Evolutionary conservation across 2,888 invertebrate genomes (phyloP).

Genomic region (Pegoplata infirma): DNA sequence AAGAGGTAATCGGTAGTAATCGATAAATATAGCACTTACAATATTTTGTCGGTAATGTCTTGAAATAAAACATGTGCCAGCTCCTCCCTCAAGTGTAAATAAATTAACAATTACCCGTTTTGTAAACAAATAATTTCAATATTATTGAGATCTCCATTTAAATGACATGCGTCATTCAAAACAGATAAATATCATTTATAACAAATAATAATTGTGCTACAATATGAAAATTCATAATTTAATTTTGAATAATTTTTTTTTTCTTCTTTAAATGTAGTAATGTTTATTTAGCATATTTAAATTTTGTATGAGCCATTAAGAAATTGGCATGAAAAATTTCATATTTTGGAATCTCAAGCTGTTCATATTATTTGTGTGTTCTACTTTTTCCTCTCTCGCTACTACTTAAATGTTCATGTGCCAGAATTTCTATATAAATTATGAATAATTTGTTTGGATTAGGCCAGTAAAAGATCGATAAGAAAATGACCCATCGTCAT

Average conservation of each 20-base stretch:
- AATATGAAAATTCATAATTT: not conserved
- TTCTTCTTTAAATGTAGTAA: too few relatives aligned
- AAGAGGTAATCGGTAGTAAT: too few relatives aligned
- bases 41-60: too few relatives aligned
- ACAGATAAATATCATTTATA: not conserved
- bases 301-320: conserved; percentile 1
- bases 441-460: conserved; percentile 2
- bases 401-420: not conserved
- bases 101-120: not conserved
- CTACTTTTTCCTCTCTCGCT: not conserved
- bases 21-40: too few relatives aligned
- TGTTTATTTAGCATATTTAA: not conserved
- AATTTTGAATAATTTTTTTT: not conserved
- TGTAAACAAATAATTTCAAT: conserved; percentile 12
- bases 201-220: not conserved
- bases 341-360: not conserved
- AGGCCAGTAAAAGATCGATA: conserved; percentile 18
- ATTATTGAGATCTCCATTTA: not conserved
- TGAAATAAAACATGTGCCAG: too few relatives aligned
- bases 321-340: conserved; percentile 18
- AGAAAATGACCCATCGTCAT: conserved; percentile 9
- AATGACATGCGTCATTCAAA: conserved; percentile 1
- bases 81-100: conserved; percentile 1
- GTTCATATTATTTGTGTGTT: too few relatives aligned
- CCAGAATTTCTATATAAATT: conserved; percentile 12